These are phyloP conservation scores for Acanthacorydalis orientalis DNA, from an alignment of 2,888 invertebrate species.

Conservation along the genomic window DNA sequence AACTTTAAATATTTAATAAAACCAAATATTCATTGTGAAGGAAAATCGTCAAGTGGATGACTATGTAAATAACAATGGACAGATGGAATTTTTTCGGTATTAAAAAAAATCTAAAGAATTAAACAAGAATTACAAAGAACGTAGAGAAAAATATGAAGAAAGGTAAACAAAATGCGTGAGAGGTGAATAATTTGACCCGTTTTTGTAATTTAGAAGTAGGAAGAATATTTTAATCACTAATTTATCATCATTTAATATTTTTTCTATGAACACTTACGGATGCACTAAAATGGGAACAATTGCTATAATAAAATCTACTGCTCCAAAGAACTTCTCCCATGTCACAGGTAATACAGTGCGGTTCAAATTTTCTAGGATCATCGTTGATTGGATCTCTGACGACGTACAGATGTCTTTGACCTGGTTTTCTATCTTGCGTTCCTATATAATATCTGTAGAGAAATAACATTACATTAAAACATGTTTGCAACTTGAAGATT, in stretches of 20 bases:
- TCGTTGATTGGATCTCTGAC: slow-evolving; percentile 60
- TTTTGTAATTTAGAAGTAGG: no score
- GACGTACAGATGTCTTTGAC: slow-evolving; percentile 77
- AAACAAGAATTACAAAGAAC: no score
- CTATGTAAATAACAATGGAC: no score
- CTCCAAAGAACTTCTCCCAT: slow-evolving; percentile 57
- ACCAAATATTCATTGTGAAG: no score
- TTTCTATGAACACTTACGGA: slow-evolving; percentile 38
- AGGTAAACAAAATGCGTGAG: no score
- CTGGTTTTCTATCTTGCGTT: slow-evolving; percentile 66
- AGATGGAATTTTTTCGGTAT: no score
- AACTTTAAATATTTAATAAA: no score
- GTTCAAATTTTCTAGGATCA: slow-evolving; percentile 48
- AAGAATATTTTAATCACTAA: neutral
- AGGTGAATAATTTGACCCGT: no score
- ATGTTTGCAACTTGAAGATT: neutral
- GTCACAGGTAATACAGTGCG: slow-evolving; percentile 78
- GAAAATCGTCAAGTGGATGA: no score
- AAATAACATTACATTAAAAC: neutral
- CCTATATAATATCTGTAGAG: slow-evolving; percentile 35
- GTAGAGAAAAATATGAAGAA: no score
- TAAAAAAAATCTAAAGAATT: no score
- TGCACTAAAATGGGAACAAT: slow-evolving; percentile 76
- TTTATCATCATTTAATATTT: neutral
- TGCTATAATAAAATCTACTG: slow-evolving; percentile 61